Evolutionary conservation across 2,797 vertebrate genomes (phyloP), one percentile per base, ranked within the genome.

Genomic region (Leptatherina wallacei): DNA sequence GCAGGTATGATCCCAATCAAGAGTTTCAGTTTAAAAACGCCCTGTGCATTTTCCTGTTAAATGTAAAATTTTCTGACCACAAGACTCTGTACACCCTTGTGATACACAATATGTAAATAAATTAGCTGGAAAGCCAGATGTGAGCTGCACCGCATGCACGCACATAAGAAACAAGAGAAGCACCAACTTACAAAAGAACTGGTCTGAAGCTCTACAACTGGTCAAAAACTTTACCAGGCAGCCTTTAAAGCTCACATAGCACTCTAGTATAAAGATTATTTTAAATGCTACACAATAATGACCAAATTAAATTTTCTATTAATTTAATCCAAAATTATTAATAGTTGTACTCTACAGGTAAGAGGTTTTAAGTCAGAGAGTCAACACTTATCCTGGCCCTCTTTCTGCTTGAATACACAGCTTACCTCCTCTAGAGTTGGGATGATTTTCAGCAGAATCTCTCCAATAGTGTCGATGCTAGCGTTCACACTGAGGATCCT

Each of bases 401-500:
- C 38, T 13, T 14, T 29, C n/a, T 38, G 32, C 20, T 47, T 29
- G 29, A 16, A 33, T 2, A 51, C 12, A 47, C 69, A 33, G 82
- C 94, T 92, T 90, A 99, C 98, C 96, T 99, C 98, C 95, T 99
- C 98, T 72, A 99, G 93, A 77, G 98, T 98, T 62, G 98, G 98
- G 88, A 99, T 99, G 90, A 99, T 99, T 95, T 99, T 99, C 93
- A 98, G 95, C 88, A 99, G 91, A 91, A 99, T 99, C 71, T 99
- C 97, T 92, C 98, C 98, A 84, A 99, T 98, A 40, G 97, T 99
- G 85, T 99, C 98, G 83, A 96, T 98, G 91, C 97, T 96, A 84
- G 98, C 98, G 79, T 95, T 98, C 89, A 99, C 98, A 80, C 98
- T 98, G 92, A 99, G 93, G 94, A 99, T 99, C 92, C 98, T 99